Conservation (phyloP, 1,140 invertebrate species). For the Chrysopa pallens region DNA sequence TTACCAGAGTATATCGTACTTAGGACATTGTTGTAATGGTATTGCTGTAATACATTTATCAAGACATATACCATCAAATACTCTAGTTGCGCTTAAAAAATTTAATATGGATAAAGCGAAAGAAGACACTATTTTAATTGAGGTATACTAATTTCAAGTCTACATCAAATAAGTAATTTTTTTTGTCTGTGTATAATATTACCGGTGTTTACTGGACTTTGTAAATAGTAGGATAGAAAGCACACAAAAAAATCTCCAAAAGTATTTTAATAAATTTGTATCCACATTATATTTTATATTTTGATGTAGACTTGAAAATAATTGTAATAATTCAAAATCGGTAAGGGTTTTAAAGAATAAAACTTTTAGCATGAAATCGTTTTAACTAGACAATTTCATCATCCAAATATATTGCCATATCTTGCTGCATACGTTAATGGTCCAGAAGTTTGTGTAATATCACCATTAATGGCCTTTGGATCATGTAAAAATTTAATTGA, state of each 20-base stretch:
- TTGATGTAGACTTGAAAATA: neutral
- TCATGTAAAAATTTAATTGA: slow-evolving; percentile 63
- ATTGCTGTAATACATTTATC: slow-evolving; percentile 47
- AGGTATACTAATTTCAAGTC: slow-evolving; percentile 24
- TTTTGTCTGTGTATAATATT: too few species aligned
- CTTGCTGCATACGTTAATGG: slow-evolving; percentile 54
- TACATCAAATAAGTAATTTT: too few species aligned
- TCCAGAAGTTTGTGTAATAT: slow-evolving; percentile 56
- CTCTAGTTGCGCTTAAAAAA: slow-evolving; percentile 53
- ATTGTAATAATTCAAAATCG: neutral
- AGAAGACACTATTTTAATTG: slow-evolving; percentile 43
- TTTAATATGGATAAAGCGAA: slow-evolving; percentile 53
- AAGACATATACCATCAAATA: slow-evolving; percentile 41
- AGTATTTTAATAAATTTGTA: too few species aligned
- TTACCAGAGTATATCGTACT: slow-evolving; percentile 37
- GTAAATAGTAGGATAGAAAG: too few species aligned
- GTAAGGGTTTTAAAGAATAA: neutral
- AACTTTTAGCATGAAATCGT: slow-evolving; percentile 49
- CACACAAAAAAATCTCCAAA: too few species aligned
- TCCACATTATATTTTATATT: too few species aligned
- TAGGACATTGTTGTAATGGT: slow-evolving; percentile 48
- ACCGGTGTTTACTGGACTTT: too few species aligned
- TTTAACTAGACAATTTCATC: slow-evolving; percentile 52
- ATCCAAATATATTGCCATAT: slow-evolving; percentile 57
- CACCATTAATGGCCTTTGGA: slow-evolving; percentile 62